phyloP scores from a whole-genome alignment of 2,113 vertebrate species.

The Sinosuthora webbiana region DNA sequence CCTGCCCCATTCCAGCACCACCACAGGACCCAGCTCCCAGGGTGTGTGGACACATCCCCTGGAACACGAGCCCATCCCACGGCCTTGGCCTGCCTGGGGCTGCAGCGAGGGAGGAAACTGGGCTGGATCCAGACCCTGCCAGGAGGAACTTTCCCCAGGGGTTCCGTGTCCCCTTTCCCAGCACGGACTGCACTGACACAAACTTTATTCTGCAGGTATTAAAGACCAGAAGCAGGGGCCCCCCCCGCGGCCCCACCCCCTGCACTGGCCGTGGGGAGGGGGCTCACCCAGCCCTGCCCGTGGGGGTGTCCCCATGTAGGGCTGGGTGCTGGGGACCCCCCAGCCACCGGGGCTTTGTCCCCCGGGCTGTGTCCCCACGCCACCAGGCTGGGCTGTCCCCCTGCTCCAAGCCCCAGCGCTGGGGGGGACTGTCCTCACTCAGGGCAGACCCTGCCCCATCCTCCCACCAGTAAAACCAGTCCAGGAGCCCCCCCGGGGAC shows the following conservation, averaged over 20 bases:
- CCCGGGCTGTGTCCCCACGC: accelerated
- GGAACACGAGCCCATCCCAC: accelerated
- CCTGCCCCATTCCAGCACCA: neutral
- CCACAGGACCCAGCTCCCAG: accelerated
- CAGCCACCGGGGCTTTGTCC: neutral
- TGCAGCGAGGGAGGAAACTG: accelerated
- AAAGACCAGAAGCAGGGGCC: conserved; percentile 28
- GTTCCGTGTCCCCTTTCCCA: neutral
- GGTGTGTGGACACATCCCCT: accelerated
- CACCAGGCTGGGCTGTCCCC: neutral
- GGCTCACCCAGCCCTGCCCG: neutral
- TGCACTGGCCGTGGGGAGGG: neutral
- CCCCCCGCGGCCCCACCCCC: accelerated
- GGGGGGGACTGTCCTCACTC: neutral
- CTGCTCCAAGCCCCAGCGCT: neutral
- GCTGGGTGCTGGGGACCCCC: neutral
- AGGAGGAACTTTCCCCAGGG: neutral
- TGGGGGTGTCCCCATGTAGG: neutral
- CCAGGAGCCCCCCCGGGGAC: neutral
- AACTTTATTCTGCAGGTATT: conserved; percentile 76
- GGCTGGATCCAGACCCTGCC: neutral
- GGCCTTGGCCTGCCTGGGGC: accelerated
- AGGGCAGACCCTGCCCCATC: neutral
- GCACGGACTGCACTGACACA: conserved; percentile 64
- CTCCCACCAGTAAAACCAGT: neutral